Evolutionary conservation across 2,797 vertebrate species (phyloP).

Genomic region (Spea hammondii): DNA sequence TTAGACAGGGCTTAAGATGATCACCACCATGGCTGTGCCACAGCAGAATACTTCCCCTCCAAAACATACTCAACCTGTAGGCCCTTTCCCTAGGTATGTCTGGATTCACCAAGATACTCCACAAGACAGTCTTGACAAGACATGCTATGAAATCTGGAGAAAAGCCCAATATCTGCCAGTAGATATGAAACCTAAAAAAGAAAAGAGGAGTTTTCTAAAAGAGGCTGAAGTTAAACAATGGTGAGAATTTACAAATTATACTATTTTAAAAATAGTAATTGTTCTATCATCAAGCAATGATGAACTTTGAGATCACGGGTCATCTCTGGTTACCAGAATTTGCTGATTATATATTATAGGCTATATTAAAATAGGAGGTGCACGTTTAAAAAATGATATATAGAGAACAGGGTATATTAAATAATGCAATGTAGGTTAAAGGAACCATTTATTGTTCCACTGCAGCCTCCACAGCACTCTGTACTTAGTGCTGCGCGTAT

Average conservation of each 20-base stretch:
- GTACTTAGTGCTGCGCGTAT: too few species aligned
- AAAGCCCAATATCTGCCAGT: conserved; percentile 57
- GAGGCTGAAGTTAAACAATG: conserved; percentile 44
- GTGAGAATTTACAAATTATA: conserved; percentile 56
- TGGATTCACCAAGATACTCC: conserved; percentile 76
- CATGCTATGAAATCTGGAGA: conserved; percentile 74
- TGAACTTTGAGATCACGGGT: too few species aligned
- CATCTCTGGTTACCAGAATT: background rate
- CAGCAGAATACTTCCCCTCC: conserved; percentile 22
- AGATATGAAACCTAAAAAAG: conserved; percentile 42
- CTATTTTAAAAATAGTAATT: background rate
- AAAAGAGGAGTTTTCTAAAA: conserved; percentile 1
- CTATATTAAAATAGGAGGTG: too few species aligned
- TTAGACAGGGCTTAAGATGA: conserved; percentile 50
- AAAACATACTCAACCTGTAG: conserved; percentile 56
- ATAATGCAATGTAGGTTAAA: too few species aligned
- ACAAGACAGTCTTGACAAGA: conserved; percentile 68
- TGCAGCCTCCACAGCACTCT: too few species aligned
- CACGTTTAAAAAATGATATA: too few species aligned
- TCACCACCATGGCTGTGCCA: conserved; percentile 21
- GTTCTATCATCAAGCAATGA: background rate
- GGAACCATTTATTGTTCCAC: too few species aligned
- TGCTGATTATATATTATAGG: background rate
- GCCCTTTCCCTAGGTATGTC: conserved; percentile 73
- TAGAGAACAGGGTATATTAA: too few species aligned